Base-by-base conservation (phyloP, 2,797 vertebrate species). In the Hypotaenidia philippensis region DNA sequence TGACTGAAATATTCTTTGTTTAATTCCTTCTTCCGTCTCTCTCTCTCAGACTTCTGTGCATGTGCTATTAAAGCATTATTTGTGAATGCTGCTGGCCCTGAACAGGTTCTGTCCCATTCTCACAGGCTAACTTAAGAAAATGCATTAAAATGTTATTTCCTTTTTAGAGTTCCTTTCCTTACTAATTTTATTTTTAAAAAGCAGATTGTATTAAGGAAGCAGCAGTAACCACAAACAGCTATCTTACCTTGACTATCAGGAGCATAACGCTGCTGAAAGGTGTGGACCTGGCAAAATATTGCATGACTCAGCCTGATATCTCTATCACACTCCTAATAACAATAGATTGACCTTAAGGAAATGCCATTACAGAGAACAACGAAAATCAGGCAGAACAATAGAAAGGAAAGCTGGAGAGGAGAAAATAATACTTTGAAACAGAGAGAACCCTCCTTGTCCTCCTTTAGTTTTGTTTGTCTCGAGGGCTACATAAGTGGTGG, bases 201-300 rank as follows among this genome's bases (percentile, higher is more conserved):
- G 18, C 10, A 18, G 18, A 6, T 23, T 78, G 72, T 69, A 22
- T 60, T 86, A 83, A 79, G 38, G 69, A 80, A 79, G 40, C 21
- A 53, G 44, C 25, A 55, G 36, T 53, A 85, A 77, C 34, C 19
- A 83, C 27, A n/a, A 49, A 25, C 6, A 76, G 34, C 61, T 69
- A 34, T 91, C 95, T 81, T 64, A 91, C 60, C 32, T 85, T 21
- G n/a, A 11, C 6, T 55, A 15, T 72, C 22, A 23, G 53, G 40
- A 50, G 50, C 31, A 92, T 69, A 56, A 60, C 18, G 29, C 41
- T 41, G 41, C 56, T 93, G 85, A 77, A 95, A 95, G 93, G 78
- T 97, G 92, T 92, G 93, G 87, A 93, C 63, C 13, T 93, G 92
- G 89, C 84, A 97, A 97, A 97, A 94, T 68, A 84, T 3, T 27